Evolutionary conservation across 2,113 vertebrate species (phyloP).

Genomic region (Caranx ignobilis): DNA sequence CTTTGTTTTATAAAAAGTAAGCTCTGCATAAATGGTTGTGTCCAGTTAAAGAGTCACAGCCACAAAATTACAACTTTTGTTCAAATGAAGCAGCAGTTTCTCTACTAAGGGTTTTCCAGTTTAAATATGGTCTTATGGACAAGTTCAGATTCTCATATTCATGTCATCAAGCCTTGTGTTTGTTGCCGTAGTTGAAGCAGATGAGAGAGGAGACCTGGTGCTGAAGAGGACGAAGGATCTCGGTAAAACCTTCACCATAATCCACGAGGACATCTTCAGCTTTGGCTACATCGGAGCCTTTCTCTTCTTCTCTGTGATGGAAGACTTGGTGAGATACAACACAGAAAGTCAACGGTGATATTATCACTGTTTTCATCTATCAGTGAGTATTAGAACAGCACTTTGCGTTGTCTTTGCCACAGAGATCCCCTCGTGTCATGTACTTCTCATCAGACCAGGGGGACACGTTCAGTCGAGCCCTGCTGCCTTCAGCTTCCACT

Average conservation of each 20-base stretch:
- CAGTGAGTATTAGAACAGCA: not conserved
- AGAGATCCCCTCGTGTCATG: conserved; percentile 85
- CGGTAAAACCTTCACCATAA: conserved; percentile 80
- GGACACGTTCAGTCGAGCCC: conserved; percentile 80
- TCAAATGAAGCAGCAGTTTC: no score
- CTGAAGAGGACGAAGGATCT: conserved; percentile 83
- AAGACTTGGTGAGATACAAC: conserved; percentile 75
- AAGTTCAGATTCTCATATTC: no score
- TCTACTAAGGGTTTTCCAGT: no score
- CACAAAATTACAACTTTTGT: no score
- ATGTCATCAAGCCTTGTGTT: not conserved
- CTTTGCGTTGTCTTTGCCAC: not conserved
- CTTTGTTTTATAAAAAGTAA: no score
- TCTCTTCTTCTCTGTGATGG: conserved; percentile 86
- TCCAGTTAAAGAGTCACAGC: no score
- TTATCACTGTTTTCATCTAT: no score
- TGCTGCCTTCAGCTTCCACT: conserved; percentile 84
- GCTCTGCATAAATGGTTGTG: no score
- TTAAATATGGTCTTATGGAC: no score
- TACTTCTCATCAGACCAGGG: conserved; percentile 86
- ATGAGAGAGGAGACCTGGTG: conserved; percentile 79
- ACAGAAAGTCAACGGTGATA: not conserved
- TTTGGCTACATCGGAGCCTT: conserved; percentile 87
- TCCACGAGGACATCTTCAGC: conserved; percentile 83
- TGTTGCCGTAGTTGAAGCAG: conserved; percentile 75